Conservation (phyloP, 2,113 vertebrate genomes). For the Capra hircus region DNA sequence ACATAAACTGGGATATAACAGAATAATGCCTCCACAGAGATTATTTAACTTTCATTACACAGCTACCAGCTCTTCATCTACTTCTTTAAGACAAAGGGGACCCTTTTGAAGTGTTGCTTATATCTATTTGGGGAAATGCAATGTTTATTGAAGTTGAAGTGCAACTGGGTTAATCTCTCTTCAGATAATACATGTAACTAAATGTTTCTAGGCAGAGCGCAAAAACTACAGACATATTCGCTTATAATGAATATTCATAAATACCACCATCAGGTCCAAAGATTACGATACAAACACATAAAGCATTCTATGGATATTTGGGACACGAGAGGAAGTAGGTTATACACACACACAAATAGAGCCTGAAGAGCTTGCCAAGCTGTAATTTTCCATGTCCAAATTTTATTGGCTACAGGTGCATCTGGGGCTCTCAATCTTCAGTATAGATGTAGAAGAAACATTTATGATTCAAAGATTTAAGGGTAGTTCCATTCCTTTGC, state of each 20-base stretch:
- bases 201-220: neutral
- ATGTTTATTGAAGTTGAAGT: slow-evolving; percentile 27
- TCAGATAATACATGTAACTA: slow-evolving; percentile 28
- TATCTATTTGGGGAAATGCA: slow-evolving; percentile 15
- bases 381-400: neutral
- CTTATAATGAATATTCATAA: neutral
- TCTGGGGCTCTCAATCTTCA: neutral
- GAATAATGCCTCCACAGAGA: slow-evolving; percentile 11
- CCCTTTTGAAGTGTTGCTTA: slow-evolving; percentile 27
- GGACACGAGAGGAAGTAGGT: neutral
- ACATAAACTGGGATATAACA: neutral
- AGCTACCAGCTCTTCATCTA: neutral
- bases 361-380: neutral
- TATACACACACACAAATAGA: neutral
- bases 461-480: slow-evolving; percentile 9
- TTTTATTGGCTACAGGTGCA: neutral
- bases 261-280: neutral
- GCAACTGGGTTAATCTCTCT: slow-evolving; percentile 26
- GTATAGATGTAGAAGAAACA: neutral
- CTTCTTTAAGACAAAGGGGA: slow-evolving; percentile 14
- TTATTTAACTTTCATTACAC: slow-evolving; percentile 51
- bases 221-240: neutral
- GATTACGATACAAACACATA: neutral
- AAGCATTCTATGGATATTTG: neutral
- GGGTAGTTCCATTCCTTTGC: neutral